phyloP scores from a whole-genome alignment of 1,140 invertebrate species.

The Drosophila pectinifera region DNA sequence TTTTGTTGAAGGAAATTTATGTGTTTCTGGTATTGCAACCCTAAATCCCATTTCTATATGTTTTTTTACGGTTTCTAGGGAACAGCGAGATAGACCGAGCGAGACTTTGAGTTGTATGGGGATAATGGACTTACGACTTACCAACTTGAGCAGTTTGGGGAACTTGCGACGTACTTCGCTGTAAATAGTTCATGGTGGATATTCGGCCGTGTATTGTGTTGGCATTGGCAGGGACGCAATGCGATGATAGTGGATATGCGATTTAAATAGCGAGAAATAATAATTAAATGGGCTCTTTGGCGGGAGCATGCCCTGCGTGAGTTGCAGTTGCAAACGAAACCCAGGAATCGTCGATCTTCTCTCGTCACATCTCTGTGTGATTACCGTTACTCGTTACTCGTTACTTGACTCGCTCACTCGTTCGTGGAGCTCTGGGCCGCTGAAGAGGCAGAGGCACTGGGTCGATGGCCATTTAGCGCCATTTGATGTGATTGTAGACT shows the following conservation, averaged over 20 bases:
- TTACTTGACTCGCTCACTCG: constrained; percentile 20
- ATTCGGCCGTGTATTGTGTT: constrained; percentile 40
- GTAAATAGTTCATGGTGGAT: constrained; percentile 85
- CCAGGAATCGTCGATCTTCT: constrained; percentile 2
- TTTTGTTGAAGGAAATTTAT: too few species aligned
- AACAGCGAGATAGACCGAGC: too few species aligned
- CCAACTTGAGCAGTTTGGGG: constrained; percentile 92
- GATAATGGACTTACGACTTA: constrained; percentile 86
- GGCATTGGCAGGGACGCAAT: constrained; percentile 22
- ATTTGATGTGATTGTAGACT: neutral
- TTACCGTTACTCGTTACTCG: neutral
- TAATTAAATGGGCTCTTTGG: constrained; percentile 20
- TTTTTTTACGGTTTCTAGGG: too few species aligned
- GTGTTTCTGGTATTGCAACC: too few species aligned
- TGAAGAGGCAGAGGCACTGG: constrained; percentile 57
- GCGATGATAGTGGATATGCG: constrained; percentile 32
- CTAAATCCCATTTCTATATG: too few species aligned
- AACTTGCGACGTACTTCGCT: constrained; percentile 94
- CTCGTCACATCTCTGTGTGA: neutral
- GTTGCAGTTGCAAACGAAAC: neutral
- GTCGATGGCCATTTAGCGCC: constrained; percentile 18
- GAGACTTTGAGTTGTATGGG: too few species aligned
- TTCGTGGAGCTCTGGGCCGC: constrained; percentile 10
- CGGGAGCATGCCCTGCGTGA: constrained; percentile 6
- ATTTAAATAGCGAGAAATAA: constrained; percentile 43